Evolutionary conservation across 2,113 vertebrate species (phyloP).

Genomic region (Eurystomus gularis): DNA sequence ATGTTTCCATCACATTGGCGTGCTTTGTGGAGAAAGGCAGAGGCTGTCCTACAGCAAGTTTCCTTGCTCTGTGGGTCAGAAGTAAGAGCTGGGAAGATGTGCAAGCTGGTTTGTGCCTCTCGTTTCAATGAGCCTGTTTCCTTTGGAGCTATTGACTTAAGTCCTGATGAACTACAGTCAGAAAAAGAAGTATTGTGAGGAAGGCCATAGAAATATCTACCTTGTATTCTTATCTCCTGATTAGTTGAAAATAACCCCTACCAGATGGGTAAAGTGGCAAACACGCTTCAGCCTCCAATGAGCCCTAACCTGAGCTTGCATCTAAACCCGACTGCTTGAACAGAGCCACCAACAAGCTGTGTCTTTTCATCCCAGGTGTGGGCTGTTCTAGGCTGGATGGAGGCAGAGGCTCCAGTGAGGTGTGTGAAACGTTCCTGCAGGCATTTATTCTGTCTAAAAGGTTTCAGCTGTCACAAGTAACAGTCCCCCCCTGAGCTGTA

Average conservation of each 20-base stretch:
- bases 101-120: neutral
- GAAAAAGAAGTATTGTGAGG: neutral
- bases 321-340: neutral
- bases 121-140: neutral
- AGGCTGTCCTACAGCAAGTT: neutral
- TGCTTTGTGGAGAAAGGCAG: neutral
- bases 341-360: neutral
- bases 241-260: neutral
- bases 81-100: neutral
- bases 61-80: neutral
- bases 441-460: neutral
- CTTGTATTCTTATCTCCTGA: accelerated
- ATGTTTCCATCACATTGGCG: neutral
- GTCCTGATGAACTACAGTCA: neutral
- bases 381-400: neutral
- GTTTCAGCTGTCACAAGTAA: neutral
- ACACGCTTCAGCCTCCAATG: neutral
- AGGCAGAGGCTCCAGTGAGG: neutral
- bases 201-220: neutral
- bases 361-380: neutral
- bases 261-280: neutral
- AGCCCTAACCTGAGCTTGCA: neutral
- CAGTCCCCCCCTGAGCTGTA: neutral
- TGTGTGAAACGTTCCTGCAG: neutral
- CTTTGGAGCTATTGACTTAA: neutral